Evolutionary conservation across 2,888 invertebrate genomes (phyloP).

Genomic region (Tyria jacobaeae): DNA sequence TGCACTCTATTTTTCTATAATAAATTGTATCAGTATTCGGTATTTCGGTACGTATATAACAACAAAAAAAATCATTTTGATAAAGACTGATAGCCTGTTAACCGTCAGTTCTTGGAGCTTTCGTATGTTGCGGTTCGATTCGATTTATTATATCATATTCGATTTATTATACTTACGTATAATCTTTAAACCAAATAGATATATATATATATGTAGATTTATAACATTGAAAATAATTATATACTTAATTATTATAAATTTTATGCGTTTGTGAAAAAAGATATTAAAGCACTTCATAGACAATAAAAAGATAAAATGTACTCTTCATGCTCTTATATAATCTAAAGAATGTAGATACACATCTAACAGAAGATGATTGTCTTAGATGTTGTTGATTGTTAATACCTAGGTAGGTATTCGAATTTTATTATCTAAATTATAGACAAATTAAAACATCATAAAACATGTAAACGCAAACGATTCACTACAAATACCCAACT

Average conservation of each 20-base stretch:
- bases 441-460: neutral
- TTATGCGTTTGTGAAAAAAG: no score
- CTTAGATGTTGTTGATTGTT: neutral
- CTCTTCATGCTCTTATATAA: neutral
- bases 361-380: neutral
- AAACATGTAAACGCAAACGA: slow-evolving; percentile 14
- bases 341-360: neutral
- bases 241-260: no score
- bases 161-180: no score
- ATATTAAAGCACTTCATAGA: neutral
- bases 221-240: no score
- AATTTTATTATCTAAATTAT: neutral
- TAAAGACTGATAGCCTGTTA: neutral
- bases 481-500: slow-evolving; percentile 26
- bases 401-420: neutral
- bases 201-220: no score
- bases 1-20: no score
- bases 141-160: no score
- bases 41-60: neutral
- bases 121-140: no score
- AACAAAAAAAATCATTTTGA: neutral
- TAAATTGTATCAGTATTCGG: no score
- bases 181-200: no score
- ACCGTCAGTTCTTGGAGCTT: neutral
- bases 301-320: neutral